phyloP scores from a whole-genome alignment of 2,797 vertebrate species.

The Gymnopithys bicolor region DNA sequence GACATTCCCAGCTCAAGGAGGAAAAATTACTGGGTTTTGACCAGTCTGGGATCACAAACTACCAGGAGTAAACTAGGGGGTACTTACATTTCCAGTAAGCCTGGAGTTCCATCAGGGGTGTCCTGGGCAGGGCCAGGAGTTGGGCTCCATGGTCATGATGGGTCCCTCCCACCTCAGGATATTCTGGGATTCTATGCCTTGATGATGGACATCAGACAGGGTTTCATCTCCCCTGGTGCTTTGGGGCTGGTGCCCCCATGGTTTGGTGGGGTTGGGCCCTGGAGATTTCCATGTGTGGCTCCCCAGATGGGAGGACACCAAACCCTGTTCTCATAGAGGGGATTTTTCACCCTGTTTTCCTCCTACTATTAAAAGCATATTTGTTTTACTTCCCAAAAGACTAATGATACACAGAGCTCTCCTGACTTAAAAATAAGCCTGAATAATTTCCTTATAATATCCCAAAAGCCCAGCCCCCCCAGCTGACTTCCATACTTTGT shows the following conservation, averaged over 20 bases:
- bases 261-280: neutral
- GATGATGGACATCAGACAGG: accelerated
- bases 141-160: no score
- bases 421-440: neutral
- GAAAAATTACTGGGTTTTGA: neutral
- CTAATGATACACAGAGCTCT: neutral
- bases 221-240: neutral
- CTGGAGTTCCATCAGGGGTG: neutral
- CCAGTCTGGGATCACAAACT: neutral
- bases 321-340: neutral
- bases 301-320: neutral
- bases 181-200: neutral
- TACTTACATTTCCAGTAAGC: accelerated
- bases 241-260: accelerated
- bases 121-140: no score
- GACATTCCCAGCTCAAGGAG: neutral
- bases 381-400: neutral
- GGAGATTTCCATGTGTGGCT: neutral
- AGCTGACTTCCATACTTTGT: neutral
- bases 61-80: neutral
- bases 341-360: neutral
- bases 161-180: no score
- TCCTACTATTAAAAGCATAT: neutral
- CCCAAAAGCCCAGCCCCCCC: neutral
- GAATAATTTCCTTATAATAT: neutral